Percentiles rank a stretch among this genome's conserved stretches.
Evolutionary conservation across 1,140 invertebrate species (phyloP).

Genomic region (Diachasma alloeum): DNA sequence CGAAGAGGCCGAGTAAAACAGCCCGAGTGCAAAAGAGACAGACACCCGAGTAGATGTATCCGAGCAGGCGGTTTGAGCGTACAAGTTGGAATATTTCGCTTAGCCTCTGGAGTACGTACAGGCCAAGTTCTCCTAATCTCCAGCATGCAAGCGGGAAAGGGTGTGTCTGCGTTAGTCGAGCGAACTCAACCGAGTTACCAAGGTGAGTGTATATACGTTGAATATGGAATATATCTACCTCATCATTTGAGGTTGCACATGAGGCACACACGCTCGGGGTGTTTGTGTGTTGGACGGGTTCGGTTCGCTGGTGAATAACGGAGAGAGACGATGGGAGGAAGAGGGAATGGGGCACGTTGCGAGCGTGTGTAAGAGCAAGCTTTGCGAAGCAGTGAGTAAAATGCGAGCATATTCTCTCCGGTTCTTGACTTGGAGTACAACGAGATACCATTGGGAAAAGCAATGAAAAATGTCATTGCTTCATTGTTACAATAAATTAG

Average conservation of each 20-base stretch:
- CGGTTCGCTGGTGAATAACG: neutral
- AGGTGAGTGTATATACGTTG: conserved; percentile 14
- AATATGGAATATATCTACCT: conserved; percentile 24
- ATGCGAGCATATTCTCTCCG: neutral
- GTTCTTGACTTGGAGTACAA: neutral
- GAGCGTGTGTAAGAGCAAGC: neutral
- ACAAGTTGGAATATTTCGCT: conserved; percentile 29
- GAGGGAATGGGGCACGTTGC: neutral
- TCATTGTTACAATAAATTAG: too few species aligned
- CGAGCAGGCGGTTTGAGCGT: neutral
- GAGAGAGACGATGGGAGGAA: neutral
- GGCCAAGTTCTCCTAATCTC: conserved; percentile 33
- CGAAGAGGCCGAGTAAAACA: neutral
- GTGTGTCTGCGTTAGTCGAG: conserved; percentile 31
- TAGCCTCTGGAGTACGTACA: conserved; percentile 6
- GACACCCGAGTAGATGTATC: neutral
- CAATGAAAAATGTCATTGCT: too few species aligned
- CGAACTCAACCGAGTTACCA: conserved; percentile 27
- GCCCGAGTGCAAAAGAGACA: neutral
- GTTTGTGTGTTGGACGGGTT: neutral
- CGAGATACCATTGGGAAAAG: neutral
- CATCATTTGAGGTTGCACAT: neutral
- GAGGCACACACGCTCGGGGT: neutral
- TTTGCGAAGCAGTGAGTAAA: neutral
- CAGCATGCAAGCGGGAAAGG: conserved; percentile 28